A percentile compares a stretch with the other conserved stretches of the same genome.
Evolutionary conservation across 2,113 vertebrate species (phyloP).

Genomic region (Mustelus asterias): DNA sequence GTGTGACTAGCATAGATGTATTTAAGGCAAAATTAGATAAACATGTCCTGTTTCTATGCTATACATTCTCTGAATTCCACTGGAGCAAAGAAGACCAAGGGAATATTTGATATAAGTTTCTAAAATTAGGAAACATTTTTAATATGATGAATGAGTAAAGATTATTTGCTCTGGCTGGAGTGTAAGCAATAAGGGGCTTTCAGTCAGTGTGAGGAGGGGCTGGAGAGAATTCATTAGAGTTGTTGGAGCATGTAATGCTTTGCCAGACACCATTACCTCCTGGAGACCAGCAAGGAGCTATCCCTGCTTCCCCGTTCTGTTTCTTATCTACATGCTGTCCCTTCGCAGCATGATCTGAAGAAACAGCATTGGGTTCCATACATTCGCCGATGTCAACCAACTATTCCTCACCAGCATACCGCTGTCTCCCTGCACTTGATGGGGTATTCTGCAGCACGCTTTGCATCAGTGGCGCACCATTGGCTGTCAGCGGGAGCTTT

Average conservation of each 20-base stretch:
- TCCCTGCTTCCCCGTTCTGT: background rate
- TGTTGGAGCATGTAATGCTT: background rate
- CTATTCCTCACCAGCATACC: background rate
- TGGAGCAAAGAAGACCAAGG: background rate
- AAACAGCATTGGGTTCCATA: background rate
- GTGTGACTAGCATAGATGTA: background rate
- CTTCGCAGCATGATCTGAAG: background rate
- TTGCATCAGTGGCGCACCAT: no score
- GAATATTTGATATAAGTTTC: background rate
- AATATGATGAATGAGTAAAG: background rate
- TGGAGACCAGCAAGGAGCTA: background rate
- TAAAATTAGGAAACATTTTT: background rate
- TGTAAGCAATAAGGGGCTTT: background rate
- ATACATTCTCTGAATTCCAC: background rate
- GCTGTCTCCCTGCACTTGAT: background rate
- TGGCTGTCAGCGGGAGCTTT: no score
- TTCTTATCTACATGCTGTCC: background rate
- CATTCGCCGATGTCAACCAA: background rate
- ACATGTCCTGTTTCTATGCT: background rate
- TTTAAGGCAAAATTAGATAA: background rate
- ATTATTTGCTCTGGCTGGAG: background rate
- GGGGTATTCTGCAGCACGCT: no score
- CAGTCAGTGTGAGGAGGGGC: background rate
- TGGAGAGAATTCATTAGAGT: background rate
- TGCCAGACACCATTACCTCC: background rate